A percentile compares a stretch with the other conserved stretches of the same genome.
These are phyloP conservation scores for Agonum fuliginosum DNA, from an alignment of 2,888 invertebrate genomes.

Conservation along the genomic window DNA sequence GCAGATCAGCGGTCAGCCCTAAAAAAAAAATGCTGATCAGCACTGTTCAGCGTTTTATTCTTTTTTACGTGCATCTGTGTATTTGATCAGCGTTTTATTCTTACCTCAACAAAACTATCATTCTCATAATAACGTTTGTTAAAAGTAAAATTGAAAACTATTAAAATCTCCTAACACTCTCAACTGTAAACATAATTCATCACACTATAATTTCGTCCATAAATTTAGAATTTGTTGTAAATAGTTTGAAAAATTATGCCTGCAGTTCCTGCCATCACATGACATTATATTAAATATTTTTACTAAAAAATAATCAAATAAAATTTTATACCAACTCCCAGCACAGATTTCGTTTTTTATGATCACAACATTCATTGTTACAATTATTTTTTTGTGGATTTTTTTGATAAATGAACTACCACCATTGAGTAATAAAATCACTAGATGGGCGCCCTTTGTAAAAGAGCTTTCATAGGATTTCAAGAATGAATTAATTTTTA, in stretches of 20 bases:
- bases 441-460: constrained; percentile 45
- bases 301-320: constrained; percentile 36
- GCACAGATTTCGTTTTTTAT: constrained; percentile 49
- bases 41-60: too few relatives aligned
- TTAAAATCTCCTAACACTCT: background rate
- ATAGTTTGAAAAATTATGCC: constrained; percentile 18
- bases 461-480: constrained; percentile 47
- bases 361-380: constrained; percentile 58
- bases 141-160: background rate
- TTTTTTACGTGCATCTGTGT: too few relatives aligned
- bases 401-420: constrained; percentile 52
- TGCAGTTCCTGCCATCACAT: constrained; percentile 24
- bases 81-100: too few relatives aligned
- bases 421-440: constrained; percentile 46
- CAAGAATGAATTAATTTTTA: constrained; percentile 2
- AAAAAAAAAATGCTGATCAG: too few relatives aligned
- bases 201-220: constrained; percentile 22
- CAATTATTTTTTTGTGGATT: constrained; percentile 46
- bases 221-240: background rate
- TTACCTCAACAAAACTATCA: too few relatives aligned
- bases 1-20: too few relatives aligned
- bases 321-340: constrained; percentile 45
- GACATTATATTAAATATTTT: constrained; percentile 45
- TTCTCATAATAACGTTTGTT: background rate
- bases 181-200: constrained; percentile 17